These are phyloP conservation scores for Ennomos quercinarius DNA, from an alignment of 2,888 invertebrate genomes.

Conservation along the genomic window DNA sequence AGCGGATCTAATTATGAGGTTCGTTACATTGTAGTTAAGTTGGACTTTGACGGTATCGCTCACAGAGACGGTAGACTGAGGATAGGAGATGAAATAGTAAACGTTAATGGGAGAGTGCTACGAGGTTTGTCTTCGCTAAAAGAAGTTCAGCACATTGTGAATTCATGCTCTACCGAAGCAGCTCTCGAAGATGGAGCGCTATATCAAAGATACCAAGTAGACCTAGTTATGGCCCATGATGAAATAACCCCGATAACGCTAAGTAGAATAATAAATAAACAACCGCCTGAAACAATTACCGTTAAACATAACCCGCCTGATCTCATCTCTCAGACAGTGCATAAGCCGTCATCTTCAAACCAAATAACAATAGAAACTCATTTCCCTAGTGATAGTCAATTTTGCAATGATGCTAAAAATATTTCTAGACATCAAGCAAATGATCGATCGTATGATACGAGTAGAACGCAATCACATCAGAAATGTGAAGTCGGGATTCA, in stretches of 20 bases:
- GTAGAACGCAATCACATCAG: slow-evolving; percentile 54
- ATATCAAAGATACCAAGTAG: slow-evolving; percentile 82
- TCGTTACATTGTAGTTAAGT: slow-evolving; percentile 87
- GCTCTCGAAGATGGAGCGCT: slow-evolving; percentile 66
- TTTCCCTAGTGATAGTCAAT: slow-evolving; percentile 72
- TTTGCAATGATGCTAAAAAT: slow-evolving; percentile 50
- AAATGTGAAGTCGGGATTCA: slow-evolving; percentile 69
- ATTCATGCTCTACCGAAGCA: slow-evolving; percentile 81
- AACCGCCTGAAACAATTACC: slow-evolving; percentile 59
- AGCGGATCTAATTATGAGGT: slow-evolving; percentile 85
- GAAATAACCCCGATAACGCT: slow-evolving; percentile 85
- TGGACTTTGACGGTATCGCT: slow-evolving; percentile 88
- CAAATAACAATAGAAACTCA: slow-evolving; percentile 80
- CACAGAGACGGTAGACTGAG: slow-evolving; percentile 92
- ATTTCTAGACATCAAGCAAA: slow-evolving; percentile 51
- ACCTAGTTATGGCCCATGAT: slow-evolving; percentile 87
- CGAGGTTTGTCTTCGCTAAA: slow-evolving; percentile 89
- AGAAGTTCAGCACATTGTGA: slow-evolving; percentile 86
- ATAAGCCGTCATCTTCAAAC: slow-evolving; percentile 70
- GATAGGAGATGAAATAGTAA: slow-evolving; percentile 95
- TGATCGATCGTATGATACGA: slow-evolving; percentile 47
- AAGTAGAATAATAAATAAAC: slow-evolving; percentile 74
- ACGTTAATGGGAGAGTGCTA: slow-evolving; percentile 93
- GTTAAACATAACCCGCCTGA: slow-evolving; percentile 72
- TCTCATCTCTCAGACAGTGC: slow-evolving; percentile 78